Evolutionary conservation across 2,888 invertebrate genomes (phyloP).

Genomic region (Erpobdella octoculata): DNA sequence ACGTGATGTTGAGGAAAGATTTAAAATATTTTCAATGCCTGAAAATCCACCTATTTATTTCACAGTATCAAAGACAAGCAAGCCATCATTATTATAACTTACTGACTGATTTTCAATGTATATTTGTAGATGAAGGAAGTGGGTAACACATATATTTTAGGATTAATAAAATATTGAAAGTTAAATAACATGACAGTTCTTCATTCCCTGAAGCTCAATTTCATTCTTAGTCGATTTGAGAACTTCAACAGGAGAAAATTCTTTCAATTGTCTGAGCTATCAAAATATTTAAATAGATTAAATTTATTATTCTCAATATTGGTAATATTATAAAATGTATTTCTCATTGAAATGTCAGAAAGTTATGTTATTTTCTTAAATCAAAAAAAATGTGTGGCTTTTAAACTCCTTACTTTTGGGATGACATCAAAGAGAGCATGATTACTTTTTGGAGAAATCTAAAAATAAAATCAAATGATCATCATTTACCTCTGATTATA

Average conservation of each 20-base stretch:
- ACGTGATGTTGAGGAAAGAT: too few relatives aligned
- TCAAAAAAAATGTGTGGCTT: neutral
- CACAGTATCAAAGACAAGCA: too few relatives aligned
- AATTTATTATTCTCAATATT: neutral
- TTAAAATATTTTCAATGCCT: too few relatives aligned
- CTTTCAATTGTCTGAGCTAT: slow-evolving; percentile 29
- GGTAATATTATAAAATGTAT: neutral
- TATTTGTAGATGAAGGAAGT: too few relatives aligned
- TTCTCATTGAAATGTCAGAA: neutral
- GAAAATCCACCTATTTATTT: too few relatives aligned
- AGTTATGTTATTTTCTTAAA: neutral
- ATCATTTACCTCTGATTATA: too few relatives aligned
- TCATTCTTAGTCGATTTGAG: slow-evolving; percentile 51
- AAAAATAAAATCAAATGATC: too few relatives aligned
- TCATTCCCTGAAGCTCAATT: slow-evolving; percentile 73
- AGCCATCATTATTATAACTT: too few relatives aligned
- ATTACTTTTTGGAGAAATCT: slow-evolving; percentile 34
- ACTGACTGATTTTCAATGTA: too few relatives aligned
- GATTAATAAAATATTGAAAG: too few relatives aligned
- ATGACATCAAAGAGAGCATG: slow-evolving; percentile 32
- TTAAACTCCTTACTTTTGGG: slow-evolving; percentile 35
- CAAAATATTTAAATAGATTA: neutral
- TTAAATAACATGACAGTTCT: slow-evolving; percentile 53
- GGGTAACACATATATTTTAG: too few relatives aligned
- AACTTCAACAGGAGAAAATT: slow-evolving; percentile 32